phyloP scores from a whole-genome alignment of 2,113 vertebrate genomes.

The Aphyosemion australe region DNA sequence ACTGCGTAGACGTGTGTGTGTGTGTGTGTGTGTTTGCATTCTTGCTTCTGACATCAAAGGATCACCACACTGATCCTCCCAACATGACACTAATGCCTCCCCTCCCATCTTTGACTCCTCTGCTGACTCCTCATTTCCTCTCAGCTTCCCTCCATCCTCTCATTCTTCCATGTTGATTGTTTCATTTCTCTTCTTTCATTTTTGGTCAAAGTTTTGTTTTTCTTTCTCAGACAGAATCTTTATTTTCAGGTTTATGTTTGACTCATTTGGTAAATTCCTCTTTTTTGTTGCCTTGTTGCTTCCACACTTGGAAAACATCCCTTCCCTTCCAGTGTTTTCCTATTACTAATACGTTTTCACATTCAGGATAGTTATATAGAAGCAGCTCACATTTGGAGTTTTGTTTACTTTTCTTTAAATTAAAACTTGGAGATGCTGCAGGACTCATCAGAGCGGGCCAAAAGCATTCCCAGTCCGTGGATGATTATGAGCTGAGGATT shows the following conservation, averaged over 20 bases:
- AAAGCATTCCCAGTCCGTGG: neutral
- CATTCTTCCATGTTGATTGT: too few relatives aligned
- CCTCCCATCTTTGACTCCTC: slow-evolving; percentile 12
- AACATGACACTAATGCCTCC: slow-evolving; percentile 36
- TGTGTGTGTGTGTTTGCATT: slow-evolving; percentile 9
- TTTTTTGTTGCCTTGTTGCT: too few relatives aligned
- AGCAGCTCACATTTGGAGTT: neutral
- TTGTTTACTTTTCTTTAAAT: neutral
- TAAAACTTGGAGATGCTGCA: neutral
- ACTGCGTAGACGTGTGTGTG: slow-evolving; percentile 2
- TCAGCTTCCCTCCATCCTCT: slow-evolving; percentile 8
- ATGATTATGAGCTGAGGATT: neutral
- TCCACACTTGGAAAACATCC: neutral
- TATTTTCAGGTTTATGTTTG: neutral
- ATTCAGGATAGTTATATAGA: neutral
- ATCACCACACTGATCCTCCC: slow-evolving; percentile 45
- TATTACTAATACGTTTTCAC: neutral
- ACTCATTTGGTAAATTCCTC: too few relatives aligned
- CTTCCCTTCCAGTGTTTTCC: neutral
- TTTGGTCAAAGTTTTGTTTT: too few relatives aligned
- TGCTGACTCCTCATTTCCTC: slow-evolving; percentile 37
- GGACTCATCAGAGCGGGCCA: neutral
- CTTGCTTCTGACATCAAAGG: slow-evolving; percentile 49
- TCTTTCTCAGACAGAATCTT: too few relatives aligned
- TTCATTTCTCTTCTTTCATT: neutral